Evolutionary conservation across 2,888 invertebrate genomes (phyloP), one percentile per base, ranked within the genome.

Genomic region (Brachypalpus laphriformis): DNA sequence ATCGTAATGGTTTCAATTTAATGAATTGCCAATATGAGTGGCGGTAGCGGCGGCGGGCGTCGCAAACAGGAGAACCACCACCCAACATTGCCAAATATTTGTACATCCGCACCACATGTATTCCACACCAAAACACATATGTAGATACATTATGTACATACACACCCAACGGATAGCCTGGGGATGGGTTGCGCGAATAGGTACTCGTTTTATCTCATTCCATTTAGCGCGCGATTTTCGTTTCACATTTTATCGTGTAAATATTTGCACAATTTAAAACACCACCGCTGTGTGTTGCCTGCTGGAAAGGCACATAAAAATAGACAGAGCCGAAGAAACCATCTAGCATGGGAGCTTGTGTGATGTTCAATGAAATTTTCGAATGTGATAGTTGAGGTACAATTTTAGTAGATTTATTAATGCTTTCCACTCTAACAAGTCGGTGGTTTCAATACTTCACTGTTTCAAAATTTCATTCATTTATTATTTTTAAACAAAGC

Each of bases 171-270:
- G 6, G 28, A 18, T 11, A 18, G 20, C 7, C 5, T 5, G 20
- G 16, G 25, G 5, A 25, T 11, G 3, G 18, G n/a, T 8, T 14
- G 31, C 28, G 18, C n/a, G 5, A 16, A 31, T 57, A 8, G 45
- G 42, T 56, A 28, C n/a, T n/a, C n/a, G n/a, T n/a, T n/a, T n/a
- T 40, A 54, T 22, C 66, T 25, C 40, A 66, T 66, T 66, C 25
- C 51, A 54, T 66, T 66, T 25, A n/a, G 20, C 11, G 34, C 34
- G 54, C 68, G 42, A 68, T 56, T 68, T 56, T 68, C 68, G 42
- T 56, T 68, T 68, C 54, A 20, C 31, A 56, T 68, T 68, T 68
- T 56, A 68, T 56, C 42, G 54, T 42, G 54, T 56, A 68, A 68
- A 68, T 56, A 68, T 68, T 68, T 68, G 54, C 28, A 31, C 18